Conservation (phyloP, 2,113 vertebrate species). For the Plotosus lineatus region DNA sequence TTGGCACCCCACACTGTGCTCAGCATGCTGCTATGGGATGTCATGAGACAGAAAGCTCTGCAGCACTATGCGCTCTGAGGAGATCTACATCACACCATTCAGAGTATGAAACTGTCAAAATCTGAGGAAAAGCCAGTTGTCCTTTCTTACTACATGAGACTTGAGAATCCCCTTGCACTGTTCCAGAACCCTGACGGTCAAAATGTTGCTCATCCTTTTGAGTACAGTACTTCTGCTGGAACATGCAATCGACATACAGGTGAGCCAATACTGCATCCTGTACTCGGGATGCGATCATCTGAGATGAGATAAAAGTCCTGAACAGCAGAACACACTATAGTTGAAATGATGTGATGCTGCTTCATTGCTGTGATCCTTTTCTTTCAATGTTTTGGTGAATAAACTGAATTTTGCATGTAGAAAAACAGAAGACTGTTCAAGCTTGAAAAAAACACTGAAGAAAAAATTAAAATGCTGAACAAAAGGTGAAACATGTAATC, state of each 20-base stretch:
- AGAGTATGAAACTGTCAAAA: too few species aligned
- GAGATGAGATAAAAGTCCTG: neutral
- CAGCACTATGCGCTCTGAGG: constrained; percentile 46
- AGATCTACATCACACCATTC: neutral
- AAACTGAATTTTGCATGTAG: neutral
- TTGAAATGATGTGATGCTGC: neutral
- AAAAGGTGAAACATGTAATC: too few species aligned
- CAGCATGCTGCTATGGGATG: constrained; percentile 95
- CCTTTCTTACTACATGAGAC: too few species aligned
- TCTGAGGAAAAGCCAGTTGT: too few species aligned
- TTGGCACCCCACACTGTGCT: constrained; percentile 91
- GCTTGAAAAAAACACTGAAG: neutral
- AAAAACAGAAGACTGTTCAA: neutral
- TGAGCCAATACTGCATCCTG: too few species aligned
- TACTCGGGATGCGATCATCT: too few species aligned
- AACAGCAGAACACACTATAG: neutral
- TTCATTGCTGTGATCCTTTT: neutral
- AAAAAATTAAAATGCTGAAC: neutral
- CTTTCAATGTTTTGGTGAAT: neutral
- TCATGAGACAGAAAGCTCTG: constrained; percentile 78
- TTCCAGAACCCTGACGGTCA: too few species aligned
- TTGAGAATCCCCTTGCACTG: too few species aligned
- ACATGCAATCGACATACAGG: too few species aligned
- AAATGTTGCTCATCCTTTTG: too few species aligned
- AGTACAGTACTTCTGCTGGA: too few species aligned